Evolutionary conservation across 2,797 vertebrate species (phyloP), one percentile per base, ranked within the genome.

Genomic region (Spheniscus humboldti): DNA sequence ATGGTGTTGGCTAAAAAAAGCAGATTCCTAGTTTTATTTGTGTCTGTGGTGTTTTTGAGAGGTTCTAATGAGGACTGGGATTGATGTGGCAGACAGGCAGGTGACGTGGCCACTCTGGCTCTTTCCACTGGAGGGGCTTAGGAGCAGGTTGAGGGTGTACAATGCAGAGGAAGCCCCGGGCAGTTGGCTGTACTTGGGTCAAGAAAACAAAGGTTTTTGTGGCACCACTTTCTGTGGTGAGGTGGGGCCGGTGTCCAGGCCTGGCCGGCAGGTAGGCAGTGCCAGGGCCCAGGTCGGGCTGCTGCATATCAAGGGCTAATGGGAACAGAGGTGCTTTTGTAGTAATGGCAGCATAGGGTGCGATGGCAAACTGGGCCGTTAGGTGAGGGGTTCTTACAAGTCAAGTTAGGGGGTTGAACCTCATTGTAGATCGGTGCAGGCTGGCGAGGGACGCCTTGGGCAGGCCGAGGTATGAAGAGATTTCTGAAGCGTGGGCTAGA

Each of bases 1-100:
- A 43, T 75, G 76, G 82, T 18, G 57, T 45, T 74, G 74, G 67
- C 86, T 90, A 85, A 77, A 89, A 88, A 88, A 93, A 76, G 12
- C 23, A 1, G 3, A 33, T 72, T 41, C 19, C 18, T 88, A 4
- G 33, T 92, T 76, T 86, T 87, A 52, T 63, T 93, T 91, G 81
- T 13, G 43, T 50, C 68, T 67, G 76, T 30, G 57, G 73, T 56
- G 43, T 5, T 93, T 78, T 23, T 41, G 55, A 78, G 94, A 78
- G 3, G 48, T 37, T 10, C 27, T 66, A 24, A 67, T 2, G 22
- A 52, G 59, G n/a, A 11, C 12, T 43, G 37, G 19, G 55, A 19
- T 16, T 35, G 67, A 39, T 43, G 60, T 48, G 41, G 43, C 33
- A 62, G 87, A 18, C 4, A 7, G 67, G 60, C 13, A 22, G 69